Base-by-base conservation (phyloP, 1,140 invertebrate species). In the Cherax quadricarinatus region DNA sequence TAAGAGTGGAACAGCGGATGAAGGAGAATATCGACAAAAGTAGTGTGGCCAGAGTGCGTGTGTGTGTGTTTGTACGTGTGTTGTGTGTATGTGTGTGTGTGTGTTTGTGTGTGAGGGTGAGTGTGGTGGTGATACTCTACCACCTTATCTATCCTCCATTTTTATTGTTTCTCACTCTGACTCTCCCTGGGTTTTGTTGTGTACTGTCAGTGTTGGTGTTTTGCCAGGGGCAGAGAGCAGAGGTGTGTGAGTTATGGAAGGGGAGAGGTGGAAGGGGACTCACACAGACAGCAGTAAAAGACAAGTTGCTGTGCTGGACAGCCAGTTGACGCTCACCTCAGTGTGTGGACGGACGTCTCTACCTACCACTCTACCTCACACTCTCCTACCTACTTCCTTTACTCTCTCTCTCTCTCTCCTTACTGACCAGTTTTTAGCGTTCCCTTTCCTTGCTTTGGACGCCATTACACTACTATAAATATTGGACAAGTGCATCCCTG, bases 31-130 rank as follows among this genome's bases (percentile, higher is more conserved):
- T 84, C 70, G 88, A 89, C 88, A 82, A 53, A 60, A 82, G 60
- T 70, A 84, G 80, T 83, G 88, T 81, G 81, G 78, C 80, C 80
- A 62, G 87, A 53, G 78, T 51, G 82, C 84, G n/a, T 57, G 82
- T 89, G 88, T 89, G 88, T 60, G 60, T 41, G 75, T 82, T n/a
- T 66, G 78, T 89, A 53, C 78, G 81, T 89, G 80, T 84, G 88
- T 84, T 84, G 88, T 83, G 62, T 81, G 66, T 89, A 21, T 41
- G 66, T 83, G 88, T 89, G 88, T 60, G 60, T 41, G 75, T 82
- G 18, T 66, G 78, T 89, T 53, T 84, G 81, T 89, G 80, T 84
- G 88, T 70, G 80, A 73, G 62, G 78, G 21, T 70, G 80, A 41
- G 80, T 87, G 86, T 49, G 78, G 57, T 24, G 73, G 80, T 75